phyloP scores from a whole-genome alignment of 2,797 vertebrate species.

The Onychomys leucogaster region DNA sequence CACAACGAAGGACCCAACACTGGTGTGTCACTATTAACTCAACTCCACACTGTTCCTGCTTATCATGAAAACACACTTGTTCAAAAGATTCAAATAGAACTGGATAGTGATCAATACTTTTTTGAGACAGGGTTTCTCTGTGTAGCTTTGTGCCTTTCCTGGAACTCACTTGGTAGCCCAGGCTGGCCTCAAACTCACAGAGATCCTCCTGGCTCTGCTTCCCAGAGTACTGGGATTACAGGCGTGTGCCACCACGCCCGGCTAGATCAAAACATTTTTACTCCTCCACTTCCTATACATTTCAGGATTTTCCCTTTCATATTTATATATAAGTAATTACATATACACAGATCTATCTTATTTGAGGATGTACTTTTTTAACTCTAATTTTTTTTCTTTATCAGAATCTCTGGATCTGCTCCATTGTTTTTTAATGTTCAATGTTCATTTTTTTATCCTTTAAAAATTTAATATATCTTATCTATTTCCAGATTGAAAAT shows the following conservation, averaged over 20 bases:
- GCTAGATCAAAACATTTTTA: neutral
- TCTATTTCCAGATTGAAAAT: conserved; percentile 67
- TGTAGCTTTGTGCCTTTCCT: no score
- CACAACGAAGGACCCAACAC: neutral
- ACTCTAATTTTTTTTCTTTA: conserved; percentile 13
- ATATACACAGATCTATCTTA: neutral
- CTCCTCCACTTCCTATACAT: neutral
- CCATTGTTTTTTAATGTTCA: conserved; percentile 40
- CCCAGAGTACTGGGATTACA: no score
- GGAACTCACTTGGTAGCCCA: no score
- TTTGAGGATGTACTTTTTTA: conserved; percentile 24
- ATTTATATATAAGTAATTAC: neutral
- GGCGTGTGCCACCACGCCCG: no score
- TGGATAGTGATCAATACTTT: neutral
- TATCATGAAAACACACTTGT: conserved; percentile 28
- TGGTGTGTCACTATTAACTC: neutral
- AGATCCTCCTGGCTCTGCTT: no score
- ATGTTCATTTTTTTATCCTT: conserved; percentile 44
- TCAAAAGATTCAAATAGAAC: conserved; percentile 47
- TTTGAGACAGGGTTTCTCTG: no score
- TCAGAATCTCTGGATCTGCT: neutral
- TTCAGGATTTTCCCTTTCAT: conserved; percentile 20
- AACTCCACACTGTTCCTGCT: neutral
- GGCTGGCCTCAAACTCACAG: no score
- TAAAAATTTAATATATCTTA: conserved; percentile 64